phyloP scores from a whole-genome alignment of 2,888 invertebrate species.

The Auanema freiburgensis region DNA sequence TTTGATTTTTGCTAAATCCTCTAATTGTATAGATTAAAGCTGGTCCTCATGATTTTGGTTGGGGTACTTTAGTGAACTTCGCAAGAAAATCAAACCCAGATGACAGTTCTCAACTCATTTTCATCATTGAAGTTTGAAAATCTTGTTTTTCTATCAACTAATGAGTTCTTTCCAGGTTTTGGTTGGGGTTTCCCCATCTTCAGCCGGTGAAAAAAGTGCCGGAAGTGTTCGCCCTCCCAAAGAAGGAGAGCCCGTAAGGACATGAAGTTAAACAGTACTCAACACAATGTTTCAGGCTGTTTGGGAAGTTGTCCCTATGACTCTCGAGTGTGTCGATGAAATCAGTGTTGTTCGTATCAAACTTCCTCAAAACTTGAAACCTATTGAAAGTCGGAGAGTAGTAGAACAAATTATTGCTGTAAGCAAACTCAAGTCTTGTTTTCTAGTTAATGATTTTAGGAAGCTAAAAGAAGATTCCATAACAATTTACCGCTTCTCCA shows the following conservation, averaged over 20 bases:
- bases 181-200: constrained; percentile 11
- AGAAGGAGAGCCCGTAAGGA: constrained; percentile 12
- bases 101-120: constrained; percentile 68
- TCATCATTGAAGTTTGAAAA: constrained; percentile 79
- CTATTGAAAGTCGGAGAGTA: neutral
- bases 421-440: neutral
- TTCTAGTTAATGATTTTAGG: constrained; percentile 65
- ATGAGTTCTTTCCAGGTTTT: constrained; percentile 16
- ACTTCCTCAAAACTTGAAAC: constrained; percentile 81
- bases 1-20: constrained; percentile 8
- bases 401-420: constrained; percentile 78
- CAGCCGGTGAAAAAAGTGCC: constrained; percentile 16
- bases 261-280: neutral
- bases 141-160: neutral
- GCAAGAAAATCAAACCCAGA: constrained; percentile 66
- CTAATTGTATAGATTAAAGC: constrained; percentile 44
- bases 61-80: constrained; percentile 84
- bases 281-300: constrained; percentile 23
- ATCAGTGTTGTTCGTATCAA: constrained; percentile 87
- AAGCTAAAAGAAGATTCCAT: constrained; percentile 86
- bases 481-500: constrained; percentile 85
- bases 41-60: constrained; percentile 79
- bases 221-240: constrained; percentile 26
- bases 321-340: constrained; percentile 80
- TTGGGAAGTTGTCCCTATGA: constrained; percentile 74